Evolutionary conservation across 2,797 vertebrate genomes (phyloP).

Genomic region (Pteropus rufus): DNA sequence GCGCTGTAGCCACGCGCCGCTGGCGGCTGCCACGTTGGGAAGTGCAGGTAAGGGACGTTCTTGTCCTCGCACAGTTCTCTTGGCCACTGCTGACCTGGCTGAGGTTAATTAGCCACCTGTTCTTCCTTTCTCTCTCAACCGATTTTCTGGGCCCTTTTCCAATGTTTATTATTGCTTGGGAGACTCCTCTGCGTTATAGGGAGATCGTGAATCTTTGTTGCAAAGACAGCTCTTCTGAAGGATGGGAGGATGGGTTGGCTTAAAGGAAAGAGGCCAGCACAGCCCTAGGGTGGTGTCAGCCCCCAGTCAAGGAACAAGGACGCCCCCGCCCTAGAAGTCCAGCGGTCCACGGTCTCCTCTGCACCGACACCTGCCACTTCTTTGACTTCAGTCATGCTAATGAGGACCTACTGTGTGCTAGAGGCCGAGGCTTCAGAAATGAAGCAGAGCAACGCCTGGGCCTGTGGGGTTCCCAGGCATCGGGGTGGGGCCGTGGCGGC

Average conservation of each 20-base stretch:
- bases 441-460: not conserved
- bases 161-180: not conserved
- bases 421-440: accelerated
- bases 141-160: not conserved
- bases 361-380: too few relatives aligned
- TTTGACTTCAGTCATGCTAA: accelerated
- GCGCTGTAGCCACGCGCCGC: accelerated
- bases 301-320: not conserved
- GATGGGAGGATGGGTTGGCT: not conserved
- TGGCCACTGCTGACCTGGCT: not conserved
- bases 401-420: not conserved
- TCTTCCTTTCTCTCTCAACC: not conserved
- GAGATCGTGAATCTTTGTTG: not conserved
- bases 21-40: not conserved
- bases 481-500: accelerated
- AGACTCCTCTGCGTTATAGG: not conserved
- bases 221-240: not conserved
- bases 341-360: not conserved
- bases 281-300: accelerated
- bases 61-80: accelerated
- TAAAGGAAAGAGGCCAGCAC: not conserved
- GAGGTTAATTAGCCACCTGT: not conserved
- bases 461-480: accelerated
- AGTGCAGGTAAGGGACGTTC: accelerated
- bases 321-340: not conserved